phyloP scores from a whole-genome alignment of 2,113 vertebrate genomes.

The Neopipo cinnamomea region DNA sequence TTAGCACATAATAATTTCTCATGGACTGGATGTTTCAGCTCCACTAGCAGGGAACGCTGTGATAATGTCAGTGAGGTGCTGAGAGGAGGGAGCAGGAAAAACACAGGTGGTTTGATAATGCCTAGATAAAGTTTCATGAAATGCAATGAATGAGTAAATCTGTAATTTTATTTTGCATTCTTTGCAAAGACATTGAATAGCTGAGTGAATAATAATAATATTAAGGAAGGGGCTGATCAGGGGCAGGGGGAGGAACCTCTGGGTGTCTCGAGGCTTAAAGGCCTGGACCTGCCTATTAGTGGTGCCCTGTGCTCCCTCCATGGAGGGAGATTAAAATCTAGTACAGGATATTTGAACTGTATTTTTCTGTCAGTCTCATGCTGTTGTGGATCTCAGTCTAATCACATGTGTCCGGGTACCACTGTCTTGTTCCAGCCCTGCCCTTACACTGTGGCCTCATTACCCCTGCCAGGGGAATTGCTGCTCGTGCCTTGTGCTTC shows the following conservation, averaged over 20 bases:
- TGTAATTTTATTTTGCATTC: not conserved
- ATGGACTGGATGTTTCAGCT: not conserved
- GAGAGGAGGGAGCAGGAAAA: not conserved
- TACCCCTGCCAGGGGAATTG: not conserved
- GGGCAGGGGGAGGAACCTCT: not conserved
- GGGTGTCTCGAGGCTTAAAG: not conserved
- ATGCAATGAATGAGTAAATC: not conserved
- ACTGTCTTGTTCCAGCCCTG: not conserved
- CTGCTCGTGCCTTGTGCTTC: rapidly evolving
- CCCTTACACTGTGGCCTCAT: not conserved
- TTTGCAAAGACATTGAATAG: not conserved
- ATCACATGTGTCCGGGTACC: not conserved
- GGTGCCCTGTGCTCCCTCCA: not conserved
- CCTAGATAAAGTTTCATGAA: not conserved
- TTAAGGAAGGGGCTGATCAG: not conserved
- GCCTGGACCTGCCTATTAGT: not conserved
- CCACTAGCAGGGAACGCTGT: not conserved
- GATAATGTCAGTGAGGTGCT: not conserved
- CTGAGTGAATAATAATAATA: no score
- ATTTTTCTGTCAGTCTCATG: not conserved
- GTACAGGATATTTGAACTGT: not conserved
- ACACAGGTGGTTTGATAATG: not conserved
- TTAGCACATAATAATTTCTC: not conserved
- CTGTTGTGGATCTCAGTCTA: not conserved
- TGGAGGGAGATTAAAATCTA: not conserved